These are phyloP conservation scores for Rhineura floridana DNA, from an alignment of 2,113 vertebrate species.

Conservation along the genomic window DNA sequence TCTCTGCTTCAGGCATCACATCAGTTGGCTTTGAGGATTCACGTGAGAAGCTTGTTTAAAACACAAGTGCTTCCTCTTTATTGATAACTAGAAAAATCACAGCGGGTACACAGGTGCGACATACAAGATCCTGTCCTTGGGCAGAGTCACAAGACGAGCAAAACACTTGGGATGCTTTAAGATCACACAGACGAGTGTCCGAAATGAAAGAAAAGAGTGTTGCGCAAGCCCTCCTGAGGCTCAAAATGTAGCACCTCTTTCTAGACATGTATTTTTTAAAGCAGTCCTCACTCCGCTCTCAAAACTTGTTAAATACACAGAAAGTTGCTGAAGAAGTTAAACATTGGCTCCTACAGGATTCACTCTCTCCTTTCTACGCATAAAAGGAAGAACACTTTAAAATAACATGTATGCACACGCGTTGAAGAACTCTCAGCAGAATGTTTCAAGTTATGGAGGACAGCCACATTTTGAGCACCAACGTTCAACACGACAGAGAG, in stretches of 20 bases:
- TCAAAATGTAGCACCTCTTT: neutral
- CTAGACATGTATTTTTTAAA: neutral
- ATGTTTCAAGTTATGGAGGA: conserved; percentile 17
- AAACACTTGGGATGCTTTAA: neutral
- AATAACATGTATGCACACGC: conserved; percentile 35
- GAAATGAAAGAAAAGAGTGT: neutral
- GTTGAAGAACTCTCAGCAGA: conserved; percentile 36
- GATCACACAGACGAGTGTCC: neutral
- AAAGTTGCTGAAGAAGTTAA: conserved; percentile 5
- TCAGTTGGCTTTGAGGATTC: neutral
- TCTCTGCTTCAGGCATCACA: no score
- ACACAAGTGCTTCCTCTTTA: neutral
- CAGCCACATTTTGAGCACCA: conserved; percentile 32
- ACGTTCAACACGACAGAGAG: neutral
- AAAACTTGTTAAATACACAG: neutral
- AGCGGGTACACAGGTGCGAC: no score
- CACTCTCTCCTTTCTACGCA: conserved; percentile 30
- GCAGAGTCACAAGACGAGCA: no score
- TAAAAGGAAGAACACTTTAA: conserved; percentile 78
- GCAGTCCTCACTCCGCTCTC: neutral
- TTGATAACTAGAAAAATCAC: neutral
- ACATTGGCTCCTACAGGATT: conserved; percentile 52
- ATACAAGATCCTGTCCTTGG: neutral
- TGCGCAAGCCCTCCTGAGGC: neutral
- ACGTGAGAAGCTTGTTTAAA: no score